phyloP scores from a whole-genome alignment of 2,888 invertebrate genomes.

The Dicyrtomina minuta region DNA sequence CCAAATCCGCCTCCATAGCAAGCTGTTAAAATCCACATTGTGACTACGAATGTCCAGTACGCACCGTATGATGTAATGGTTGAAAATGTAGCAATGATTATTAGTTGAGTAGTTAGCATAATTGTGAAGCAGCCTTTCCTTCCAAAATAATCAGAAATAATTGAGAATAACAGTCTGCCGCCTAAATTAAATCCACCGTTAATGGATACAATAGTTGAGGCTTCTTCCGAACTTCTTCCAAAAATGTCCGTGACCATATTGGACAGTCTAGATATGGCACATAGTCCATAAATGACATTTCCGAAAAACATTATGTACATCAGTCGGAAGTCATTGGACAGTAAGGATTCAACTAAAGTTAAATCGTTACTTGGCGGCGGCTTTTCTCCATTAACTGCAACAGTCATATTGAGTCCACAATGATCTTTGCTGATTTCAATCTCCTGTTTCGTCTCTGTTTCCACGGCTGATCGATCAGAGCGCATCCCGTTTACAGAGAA shows the following conservation, averaged over 20 bases:
- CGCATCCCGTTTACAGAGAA: constrained; percentile 17
- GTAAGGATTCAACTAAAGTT: constrained; percentile 42
- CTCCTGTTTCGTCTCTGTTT: not conserved
- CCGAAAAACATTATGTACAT: constrained; percentile 47
- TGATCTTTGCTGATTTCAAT: not conserved
- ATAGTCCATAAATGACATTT: constrained; percentile 48
- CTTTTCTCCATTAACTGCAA: not conserved
- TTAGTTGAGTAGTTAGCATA: constrained; percentile 42
- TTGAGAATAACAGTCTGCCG: constrained; percentile 44
- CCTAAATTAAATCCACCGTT: constrained; percentile 50
- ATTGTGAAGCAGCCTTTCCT: constrained; percentile 47
- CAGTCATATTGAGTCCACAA: not conserved
- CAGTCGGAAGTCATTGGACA: constrained; percentile 43
- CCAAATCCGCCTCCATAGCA: constrained; percentile 33
- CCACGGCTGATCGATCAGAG: constrained; percentile 1
- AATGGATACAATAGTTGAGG: constrained; percentile 45
- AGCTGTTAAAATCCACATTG: constrained; percentile 43
- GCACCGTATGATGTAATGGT: constrained; percentile 39
- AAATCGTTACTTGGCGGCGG: not conserved
- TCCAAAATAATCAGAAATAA: constrained; percentile 47
- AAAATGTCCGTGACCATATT: constrained; percentile 50
- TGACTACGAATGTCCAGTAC: constrained; percentile 44
- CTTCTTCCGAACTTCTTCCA: constrained; percentile 34
- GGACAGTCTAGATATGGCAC: constrained; percentile 47
- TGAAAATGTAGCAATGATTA: constrained; percentile 38